phyloP scores from a whole-genome alignment of 2,113 vertebrate genomes.

The Chaetodon trifascialis region DNA sequence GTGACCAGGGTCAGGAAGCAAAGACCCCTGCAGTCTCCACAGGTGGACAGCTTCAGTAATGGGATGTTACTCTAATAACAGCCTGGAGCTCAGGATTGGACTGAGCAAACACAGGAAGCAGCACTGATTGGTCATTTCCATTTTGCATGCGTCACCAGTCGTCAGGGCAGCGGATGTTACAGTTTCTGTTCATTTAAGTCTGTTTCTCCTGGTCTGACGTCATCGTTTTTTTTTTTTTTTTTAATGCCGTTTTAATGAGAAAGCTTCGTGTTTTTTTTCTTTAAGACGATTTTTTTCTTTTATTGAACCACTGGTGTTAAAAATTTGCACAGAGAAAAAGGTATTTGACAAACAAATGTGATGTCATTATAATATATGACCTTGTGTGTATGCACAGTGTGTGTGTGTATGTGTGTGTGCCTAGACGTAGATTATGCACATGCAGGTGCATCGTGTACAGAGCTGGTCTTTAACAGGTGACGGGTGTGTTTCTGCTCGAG shows the following conservation, averaged over 20 bases:
- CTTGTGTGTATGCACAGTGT: slow-evolving; percentile 84
- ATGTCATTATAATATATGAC: slow-evolving; percentile 82
- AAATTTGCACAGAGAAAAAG: slow-evolving; percentile 91
- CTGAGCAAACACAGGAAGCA: slow-evolving; percentile 49
- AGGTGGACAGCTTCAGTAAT: slow-evolving; percentile 44
- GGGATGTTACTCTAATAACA: slow-evolving; percentile 18
- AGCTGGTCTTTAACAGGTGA: slow-evolving; percentile 50
- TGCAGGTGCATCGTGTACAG: slow-evolving; percentile 51
- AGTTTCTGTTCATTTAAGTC: slow-evolving; percentile 29
- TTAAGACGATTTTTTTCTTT: slow-evolving; percentile 86
- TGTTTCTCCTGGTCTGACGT: slow-evolving; percentile 42
- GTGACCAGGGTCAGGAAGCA: slow-evolving; percentile 41
- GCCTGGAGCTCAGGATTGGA: slow-evolving; percentile 36
- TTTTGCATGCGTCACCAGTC: slow-evolving; percentile 49
- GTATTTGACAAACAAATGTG: slow-evolving; percentile 79
- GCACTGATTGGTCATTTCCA: slow-evolving; percentile 37
- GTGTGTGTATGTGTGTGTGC: slow-evolving; percentile 39
- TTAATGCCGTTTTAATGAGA: slow-evolving; percentile 81
- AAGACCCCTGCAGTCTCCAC: slow-evolving; percentile 36
- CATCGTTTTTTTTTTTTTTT: slow-evolving; percentile 43
- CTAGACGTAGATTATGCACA: slow-evolving; percentile 57
- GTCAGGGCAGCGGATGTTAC: slow-evolving; percentile 71
- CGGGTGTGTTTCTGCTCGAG: slow-evolving; percentile 26
- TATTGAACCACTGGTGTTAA: slow-evolving; percentile 95
- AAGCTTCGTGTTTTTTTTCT: slow-evolving; percentile 27